Evolutionary conservation across 2,113 vertebrate species (phyloP).

Genomic region (Hyperopisus bebe): DNA sequence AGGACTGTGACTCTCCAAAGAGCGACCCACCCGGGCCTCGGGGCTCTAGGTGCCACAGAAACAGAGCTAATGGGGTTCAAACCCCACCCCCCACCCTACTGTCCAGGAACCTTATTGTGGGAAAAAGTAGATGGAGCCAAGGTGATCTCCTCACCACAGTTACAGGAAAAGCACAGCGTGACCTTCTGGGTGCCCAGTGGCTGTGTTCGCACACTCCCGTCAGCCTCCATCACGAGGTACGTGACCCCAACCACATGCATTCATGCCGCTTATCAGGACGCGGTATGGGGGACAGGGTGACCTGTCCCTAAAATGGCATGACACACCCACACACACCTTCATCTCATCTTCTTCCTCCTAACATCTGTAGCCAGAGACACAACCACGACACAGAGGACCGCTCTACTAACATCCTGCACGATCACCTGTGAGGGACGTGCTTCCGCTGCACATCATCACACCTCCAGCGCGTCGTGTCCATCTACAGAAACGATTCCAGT

Average conservation of each 20-base stretch:
- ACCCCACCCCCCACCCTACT: background rate
- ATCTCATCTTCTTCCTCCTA: background rate
- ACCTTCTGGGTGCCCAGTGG: background rate
- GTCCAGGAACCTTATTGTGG: background rate
- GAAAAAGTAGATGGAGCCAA: background rate
- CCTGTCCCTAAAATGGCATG: background rate
- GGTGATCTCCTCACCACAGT: background rate
- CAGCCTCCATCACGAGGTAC: background rate
- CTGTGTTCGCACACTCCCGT: background rate
- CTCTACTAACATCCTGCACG: background rate
- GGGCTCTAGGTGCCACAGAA: background rate
- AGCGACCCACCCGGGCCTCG: background rate
- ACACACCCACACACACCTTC: background rate
- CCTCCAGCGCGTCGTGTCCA: background rate
- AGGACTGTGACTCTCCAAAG: background rate
- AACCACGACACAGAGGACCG: background rate
- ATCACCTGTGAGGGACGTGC: background rate
- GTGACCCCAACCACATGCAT: background rate
- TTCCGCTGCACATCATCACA: background rate
- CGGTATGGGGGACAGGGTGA: background rate
- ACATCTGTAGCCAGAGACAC: background rate
- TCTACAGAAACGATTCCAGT: background rate
- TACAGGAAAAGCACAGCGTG: background rate
- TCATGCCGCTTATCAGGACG: background rate
- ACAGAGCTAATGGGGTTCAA: background rate